Conservation (phyloP, 2,113 vertebrate species). For the Eleginops maclovinus region DNA sequence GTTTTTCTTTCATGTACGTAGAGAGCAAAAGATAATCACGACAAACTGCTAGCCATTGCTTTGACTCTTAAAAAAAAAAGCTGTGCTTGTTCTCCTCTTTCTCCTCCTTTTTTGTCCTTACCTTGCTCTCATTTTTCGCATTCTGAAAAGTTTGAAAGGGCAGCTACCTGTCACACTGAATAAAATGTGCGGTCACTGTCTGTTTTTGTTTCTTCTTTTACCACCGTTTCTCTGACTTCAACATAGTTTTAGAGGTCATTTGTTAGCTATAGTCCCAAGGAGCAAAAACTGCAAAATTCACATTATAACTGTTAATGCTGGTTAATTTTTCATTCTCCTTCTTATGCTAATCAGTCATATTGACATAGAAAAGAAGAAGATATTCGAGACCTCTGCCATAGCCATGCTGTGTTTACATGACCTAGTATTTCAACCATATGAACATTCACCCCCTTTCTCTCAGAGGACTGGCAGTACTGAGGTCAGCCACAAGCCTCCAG, state of each 20-base stretch:
- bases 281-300: too few species aligned
- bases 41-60: constrained; percentile 53
- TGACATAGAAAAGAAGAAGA: neutral
- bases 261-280: neutral
- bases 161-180: constrained; percentile 83
- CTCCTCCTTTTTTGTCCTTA: constrained; percentile 30
- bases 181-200: constrained; percentile 82
- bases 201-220: constrained; percentile 71
- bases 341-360: neutral
- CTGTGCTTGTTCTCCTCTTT: constrained; percentile 37
- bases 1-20: constrained; percentile 50
- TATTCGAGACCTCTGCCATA: neutral
- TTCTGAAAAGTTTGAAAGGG: constrained; percentile 74
- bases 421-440: constrained; percentile 21
- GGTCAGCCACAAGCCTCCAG: constrained; percentile 8
- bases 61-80: constrained; percentile 50
- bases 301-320: neutral
- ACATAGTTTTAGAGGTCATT: neutral
- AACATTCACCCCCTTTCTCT: neutral
- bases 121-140: constrained; percentile 59
- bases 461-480: constrained; percentile 26
- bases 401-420: neutral
- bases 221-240: neutral
- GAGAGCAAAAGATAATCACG: constrained; percentile 55
- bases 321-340: neutral